phyloP scores from a whole-genome alignment of 2,113 vertebrate species.

The Forbesichthys papilliferus region DNA sequence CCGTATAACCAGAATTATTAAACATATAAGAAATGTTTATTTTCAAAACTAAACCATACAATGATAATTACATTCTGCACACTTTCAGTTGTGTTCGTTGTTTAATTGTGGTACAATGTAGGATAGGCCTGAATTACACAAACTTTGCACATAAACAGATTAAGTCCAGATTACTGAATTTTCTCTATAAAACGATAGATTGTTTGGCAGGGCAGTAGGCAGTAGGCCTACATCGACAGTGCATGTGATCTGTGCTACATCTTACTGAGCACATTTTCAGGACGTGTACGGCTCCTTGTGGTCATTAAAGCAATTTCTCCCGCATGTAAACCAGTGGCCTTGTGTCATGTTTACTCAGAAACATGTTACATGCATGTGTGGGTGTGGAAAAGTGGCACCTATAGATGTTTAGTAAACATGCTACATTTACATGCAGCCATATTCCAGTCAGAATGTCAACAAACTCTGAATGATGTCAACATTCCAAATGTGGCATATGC shows the following conservation, averaged over 20 bases:
- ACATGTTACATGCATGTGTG: conserved; percentile 54
- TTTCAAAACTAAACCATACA: not conserved
- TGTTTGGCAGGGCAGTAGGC: not conserved
- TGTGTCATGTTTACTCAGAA: conserved; percentile 53
- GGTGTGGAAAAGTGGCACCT: conserved; percentile 13
- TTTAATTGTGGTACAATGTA: no score
- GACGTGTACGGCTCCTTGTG: conserved; percentile 53
- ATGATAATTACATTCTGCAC: no score
- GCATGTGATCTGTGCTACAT: not conserved
- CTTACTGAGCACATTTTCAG: not conserved
- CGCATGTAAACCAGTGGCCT: conserved; percentile 48
- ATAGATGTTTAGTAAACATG: conserved; percentile 32
- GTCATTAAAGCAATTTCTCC: conserved; percentile 13
- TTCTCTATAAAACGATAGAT: not conserved
- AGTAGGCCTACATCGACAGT: not conserved
- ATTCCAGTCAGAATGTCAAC: no score
- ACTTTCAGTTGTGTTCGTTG: no score
- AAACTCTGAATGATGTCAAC: no score
- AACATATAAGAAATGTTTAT: not conserved
- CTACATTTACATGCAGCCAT: not conserved
- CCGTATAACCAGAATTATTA: no score
- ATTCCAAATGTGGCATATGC: no score
- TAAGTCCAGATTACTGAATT: not conserved
- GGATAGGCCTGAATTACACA: no score
- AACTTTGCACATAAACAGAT: no score